Base-by-base conservation (phyloP, 2,888 invertebrate species). In the Apomyelois bistriatella region DNA sequence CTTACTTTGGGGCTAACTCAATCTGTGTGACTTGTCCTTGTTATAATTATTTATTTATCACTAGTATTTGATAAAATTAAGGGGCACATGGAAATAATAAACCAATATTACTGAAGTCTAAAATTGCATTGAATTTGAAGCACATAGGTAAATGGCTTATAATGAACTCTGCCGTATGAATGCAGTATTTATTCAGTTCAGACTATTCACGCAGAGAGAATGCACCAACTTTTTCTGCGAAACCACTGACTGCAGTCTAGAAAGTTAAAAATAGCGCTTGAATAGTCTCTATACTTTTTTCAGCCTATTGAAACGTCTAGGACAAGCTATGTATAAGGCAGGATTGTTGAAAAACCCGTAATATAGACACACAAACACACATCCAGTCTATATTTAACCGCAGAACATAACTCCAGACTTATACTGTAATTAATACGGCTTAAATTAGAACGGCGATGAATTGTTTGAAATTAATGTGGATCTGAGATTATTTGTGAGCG, bases 191-290 rank as follows among this genome's bases (percentile, higher is more conserved):
- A 46, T 46, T 35, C 46, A 32, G 10, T 32, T 16, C 16, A 10
- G 15, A 32, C 5, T 15, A 46, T 46, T 46, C 46, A 46, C 41
- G 12, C 41, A 7, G 3, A 15, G 10, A 16, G 46, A 46, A 9
- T 32, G 32, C 32, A 32, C 32, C 46, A 43, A 43, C 43, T 43
- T 46, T 32, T 46, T 46, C 10, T 46, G 8, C 30, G 35, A 38
- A 30, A 32, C 10, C 2, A 43, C 36, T 35, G 42, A 13, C 42
- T 36, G 12, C 12, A 46, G 16, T 16, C 43, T 28, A 32, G 46
- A 46, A 46, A 46, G 46, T 46, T 76, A 78, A 81, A 82, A 81
- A 81, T 81, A 82, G 68, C 66, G 59, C 58, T 63, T 69, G 73
- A 66, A 65, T 73, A 72, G 71, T 41, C 22, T 66, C 71, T 69